phyloP scores from a whole-genome alignment of 2,888 invertebrate genomes.

The Heliothis peltigera region DNA sequence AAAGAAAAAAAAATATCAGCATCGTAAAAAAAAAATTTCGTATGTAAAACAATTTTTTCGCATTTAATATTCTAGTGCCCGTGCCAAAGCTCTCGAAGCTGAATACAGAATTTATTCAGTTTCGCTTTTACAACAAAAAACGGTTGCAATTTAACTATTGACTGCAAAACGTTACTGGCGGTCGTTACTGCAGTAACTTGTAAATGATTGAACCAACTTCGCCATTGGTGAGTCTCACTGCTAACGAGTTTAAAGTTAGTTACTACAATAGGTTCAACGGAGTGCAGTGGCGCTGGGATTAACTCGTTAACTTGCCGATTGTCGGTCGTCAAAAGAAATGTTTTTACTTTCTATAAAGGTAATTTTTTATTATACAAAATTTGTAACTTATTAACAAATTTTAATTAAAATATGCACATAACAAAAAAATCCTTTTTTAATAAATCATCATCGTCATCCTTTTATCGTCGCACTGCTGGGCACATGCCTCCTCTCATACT shows the following conservation, averaged over 20 bases:
- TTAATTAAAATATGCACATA: no score
- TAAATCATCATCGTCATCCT: no score
- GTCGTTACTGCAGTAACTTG: constrained; percentile 49
- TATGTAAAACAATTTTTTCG: no score
- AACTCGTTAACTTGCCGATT: background rate
- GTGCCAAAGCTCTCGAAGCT: constrained; percentile 23
- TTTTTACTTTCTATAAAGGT: no score
- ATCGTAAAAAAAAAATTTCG: no score
- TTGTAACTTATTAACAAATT: no score
- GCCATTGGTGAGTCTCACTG: constrained; percentile 33
- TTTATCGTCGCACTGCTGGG: no score
- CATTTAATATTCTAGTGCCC: background rate
- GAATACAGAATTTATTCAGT: constrained; percentile 32
- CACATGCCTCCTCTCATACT: no score
- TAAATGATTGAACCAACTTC: constrained; percentile 60
- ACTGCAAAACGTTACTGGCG: constrained; percentile 5
- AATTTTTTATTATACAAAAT: no score
- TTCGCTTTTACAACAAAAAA: constrained; percentile 22
- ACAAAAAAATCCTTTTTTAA: no score
- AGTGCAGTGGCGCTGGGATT: background rate
- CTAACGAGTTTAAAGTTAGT: constrained; percentile 18
- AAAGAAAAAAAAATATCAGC: no score
- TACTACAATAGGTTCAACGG: background rate
- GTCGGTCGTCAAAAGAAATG: background rate
- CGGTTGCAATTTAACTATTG: constrained; percentile 29